Conservation (phyloP, 1,140 invertebrate genomes). For the Nasonia vitripennis region DNA sequence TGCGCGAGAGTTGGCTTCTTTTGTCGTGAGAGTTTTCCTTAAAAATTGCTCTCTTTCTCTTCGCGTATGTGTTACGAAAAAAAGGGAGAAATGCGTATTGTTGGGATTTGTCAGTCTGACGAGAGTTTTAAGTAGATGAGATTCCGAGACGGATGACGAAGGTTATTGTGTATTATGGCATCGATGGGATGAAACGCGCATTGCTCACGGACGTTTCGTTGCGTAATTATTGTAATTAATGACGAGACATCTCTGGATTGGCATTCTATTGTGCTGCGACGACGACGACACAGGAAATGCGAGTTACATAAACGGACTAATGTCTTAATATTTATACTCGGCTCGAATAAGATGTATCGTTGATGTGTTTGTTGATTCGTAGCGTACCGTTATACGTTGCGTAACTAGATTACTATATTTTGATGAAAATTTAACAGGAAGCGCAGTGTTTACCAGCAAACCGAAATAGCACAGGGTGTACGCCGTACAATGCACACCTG, state of each 20-base stretch:
- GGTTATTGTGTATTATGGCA: background rate
- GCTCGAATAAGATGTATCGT: background rate
- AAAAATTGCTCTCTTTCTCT: no score
- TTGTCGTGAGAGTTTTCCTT: background rate
- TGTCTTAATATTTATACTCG: constrained; percentile 30
- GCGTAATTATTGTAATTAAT: constrained; percentile 26
- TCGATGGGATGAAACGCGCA: background rate
- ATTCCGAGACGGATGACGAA: background rate
- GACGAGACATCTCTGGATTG: constrained; percentile 8
- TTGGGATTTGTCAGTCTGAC: background rate
- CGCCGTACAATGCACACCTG: background rate
- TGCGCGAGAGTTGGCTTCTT: no score
- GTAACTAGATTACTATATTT: no score
- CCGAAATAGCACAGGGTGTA: background rate
- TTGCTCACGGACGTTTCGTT: background rate
- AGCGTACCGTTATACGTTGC: background rate
- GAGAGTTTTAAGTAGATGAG: background rate
- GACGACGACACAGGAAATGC: constrained; percentile 9
- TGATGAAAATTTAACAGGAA: background rate
- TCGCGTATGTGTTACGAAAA: background rate
- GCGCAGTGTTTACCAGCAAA: background rate
- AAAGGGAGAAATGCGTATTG: background rate
- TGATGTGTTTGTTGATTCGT: background rate
- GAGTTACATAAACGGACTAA: constrained; percentile 15
- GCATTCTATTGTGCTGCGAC: constrained; percentile 1